These are phyloP conservation scores for Orthosia gothica DNA, from an alignment of 2,888 invertebrate species.

Conservation along the genomic window DNA sequence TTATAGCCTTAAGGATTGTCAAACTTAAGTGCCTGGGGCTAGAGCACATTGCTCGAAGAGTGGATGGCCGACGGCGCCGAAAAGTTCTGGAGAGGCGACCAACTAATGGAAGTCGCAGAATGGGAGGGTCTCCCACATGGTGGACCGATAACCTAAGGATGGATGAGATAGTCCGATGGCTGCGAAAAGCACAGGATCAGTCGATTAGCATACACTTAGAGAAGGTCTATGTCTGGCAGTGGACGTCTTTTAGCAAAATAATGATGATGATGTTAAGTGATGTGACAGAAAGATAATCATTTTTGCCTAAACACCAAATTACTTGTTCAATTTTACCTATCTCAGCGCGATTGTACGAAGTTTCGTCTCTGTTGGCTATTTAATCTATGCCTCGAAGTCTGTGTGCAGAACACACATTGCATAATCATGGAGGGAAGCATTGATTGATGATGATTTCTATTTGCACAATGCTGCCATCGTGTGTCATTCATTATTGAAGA, in stretches of 20 bases:
- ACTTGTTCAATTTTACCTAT: neutral
- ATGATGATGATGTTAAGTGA: neutral
- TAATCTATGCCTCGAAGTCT: conserved; percentile 10
- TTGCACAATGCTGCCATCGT: conserved; percentile 5
- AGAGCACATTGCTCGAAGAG: too few species aligned
- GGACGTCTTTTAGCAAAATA: neutral
- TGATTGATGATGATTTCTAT: conserved; percentile 55
- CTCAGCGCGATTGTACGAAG: neutral
- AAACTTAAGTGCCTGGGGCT: neutral
- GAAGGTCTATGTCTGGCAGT: neutral
- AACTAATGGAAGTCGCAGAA: too few species aligned
- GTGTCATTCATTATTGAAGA: neutral
- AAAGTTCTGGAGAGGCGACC: too few species aligned
- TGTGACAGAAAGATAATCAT: neutral
- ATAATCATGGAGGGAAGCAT: conserved; percentile 35
- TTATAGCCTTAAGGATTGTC: neutral
- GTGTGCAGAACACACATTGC: conserved; percentile 24
- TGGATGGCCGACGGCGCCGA: too few species aligned
- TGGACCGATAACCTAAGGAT: too few species aligned
- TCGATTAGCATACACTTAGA: neutral
- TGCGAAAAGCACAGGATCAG: too few species aligned
- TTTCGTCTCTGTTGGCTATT: neutral
- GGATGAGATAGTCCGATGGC: too few species aligned
- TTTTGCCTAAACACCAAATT: neutral
- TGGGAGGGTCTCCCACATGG: too few species aligned